A percentile compares a stretch with the other conserved stretches of the same genome.
phyloP scores from a whole-genome alignment of 2,888 invertebrate species.

The Lypha dubia region DNA sequence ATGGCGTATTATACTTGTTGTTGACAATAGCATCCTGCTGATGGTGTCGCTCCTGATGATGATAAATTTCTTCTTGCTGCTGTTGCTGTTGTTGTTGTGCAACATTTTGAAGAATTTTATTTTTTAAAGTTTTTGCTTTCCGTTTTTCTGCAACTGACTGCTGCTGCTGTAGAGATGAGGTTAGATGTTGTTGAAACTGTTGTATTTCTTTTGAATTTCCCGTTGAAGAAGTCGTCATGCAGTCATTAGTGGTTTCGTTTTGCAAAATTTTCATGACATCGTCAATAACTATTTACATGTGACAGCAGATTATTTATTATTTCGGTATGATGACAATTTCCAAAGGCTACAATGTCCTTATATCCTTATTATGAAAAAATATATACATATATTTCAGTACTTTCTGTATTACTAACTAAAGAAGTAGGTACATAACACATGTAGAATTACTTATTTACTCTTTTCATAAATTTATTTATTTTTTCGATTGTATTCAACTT shows the following conservation, averaged over 20 bases:
- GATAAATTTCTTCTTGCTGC: constrained; percentile 72
- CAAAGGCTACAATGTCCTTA: constrained; percentile 22
- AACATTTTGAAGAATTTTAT: constrained; percentile 74
- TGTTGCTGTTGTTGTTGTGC: constrained; percentile 67
- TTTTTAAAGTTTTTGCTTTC: constrained; percentile 76
- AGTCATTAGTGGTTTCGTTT: constrained; percentile 72
- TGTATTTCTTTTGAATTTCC: constrained; percentile 72
- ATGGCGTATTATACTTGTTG: constrained; percentile 86
- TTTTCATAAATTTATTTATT: background rate
- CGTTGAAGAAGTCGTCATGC: constrained; percentile 69
- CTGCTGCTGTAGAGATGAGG: constrained; percentile 62
- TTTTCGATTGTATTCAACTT: background rate
- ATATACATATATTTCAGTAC: constrained; percentile 33
- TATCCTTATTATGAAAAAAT: constrained; percentile 32
- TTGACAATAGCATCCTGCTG: constrained; percentile 69
- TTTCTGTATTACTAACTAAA: background rate
- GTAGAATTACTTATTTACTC: background rate
- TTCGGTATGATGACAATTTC: background rate
- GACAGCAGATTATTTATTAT: constrained; percentile 47
- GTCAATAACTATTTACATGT: constrained; percentile 68
- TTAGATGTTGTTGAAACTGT: constrained; percentile 61
- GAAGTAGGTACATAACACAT: constrained; percentile 24
- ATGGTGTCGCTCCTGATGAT: constrained; percentile 50
- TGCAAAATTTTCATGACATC: constrained; percentile 76
- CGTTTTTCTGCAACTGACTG: constrained; percentile 72